Evolutionary conservation across 2,113 vertebrate genomes (phyloP), one percentile per base, ranked within the genome.

Genomic region (Athene cunicularia): DNA sequence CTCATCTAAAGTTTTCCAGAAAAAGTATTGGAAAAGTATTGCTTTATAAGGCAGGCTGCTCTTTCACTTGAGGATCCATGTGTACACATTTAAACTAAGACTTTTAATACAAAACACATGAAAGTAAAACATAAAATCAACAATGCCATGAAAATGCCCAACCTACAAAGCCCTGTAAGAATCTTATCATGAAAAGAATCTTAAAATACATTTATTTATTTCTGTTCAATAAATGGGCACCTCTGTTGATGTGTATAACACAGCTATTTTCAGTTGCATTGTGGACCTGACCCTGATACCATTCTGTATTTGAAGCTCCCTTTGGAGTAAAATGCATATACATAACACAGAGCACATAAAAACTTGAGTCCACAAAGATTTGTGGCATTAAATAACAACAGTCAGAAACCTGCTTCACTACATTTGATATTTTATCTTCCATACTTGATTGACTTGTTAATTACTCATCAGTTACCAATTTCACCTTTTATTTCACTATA

Each of bases 391-490:
- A 67, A 26, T 77, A 85, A 14, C 71, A 77, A 45, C 7, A 41
- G 22, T 8, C n/a, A 68, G 58, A 90, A 95, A 60, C 4, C 4
- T 49, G 11, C 43, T 62, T 80, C 2, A 12, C 11, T 49, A 12
- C 14, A 19, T 72, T 58, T 66, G 32, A 18, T 93, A 59, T 88
- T 90, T 83, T 76, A 60, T 37, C 19, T 83, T 94, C 63, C 22
- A 9, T 45, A 80, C 8, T 9, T 14, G 22, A 64, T 53, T 6
- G 20, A 43, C 30, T 80, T 26, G 2, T 81, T 96, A 97, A 94
- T 96, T 92, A 94, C 80, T 73, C 88, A 64, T 93, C 85, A 93
- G 76, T 92, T 92, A 76, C 14, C 33, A 85, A 59, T 95, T 97
- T 28, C 53, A 80, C 67, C 58, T 70, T 94, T 90, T 94, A 81